phyloP scores from a whole-genome alignment of 2,888 invertebrate genomes.

The Ormyrus labotus region DNA sequence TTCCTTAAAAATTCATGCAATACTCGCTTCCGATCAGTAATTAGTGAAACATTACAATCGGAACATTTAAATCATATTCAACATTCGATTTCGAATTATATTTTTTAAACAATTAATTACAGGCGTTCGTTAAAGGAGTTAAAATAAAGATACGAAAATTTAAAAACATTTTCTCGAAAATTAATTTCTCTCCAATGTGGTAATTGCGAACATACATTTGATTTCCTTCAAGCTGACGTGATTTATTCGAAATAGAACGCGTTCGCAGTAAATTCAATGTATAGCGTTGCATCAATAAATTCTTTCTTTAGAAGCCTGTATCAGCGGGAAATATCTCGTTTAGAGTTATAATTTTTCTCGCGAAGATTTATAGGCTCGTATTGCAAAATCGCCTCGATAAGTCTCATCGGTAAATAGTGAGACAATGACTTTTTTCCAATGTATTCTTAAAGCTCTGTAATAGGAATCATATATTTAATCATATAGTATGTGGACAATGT shows the following conservation, averaged over 20 bases:
- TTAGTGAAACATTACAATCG: no score
- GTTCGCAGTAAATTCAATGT: conserved; percentile 29
- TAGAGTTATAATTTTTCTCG: conserved; percentile 15
- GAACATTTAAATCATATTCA: no score
- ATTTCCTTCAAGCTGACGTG: conserved; percentile 9
- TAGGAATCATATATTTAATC: no score
- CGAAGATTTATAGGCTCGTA: conserved; percentile 1
- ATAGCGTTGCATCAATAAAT: conserved; percentile 17
- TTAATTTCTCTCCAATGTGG: conserved; percentile 21
- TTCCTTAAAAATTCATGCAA: no score
- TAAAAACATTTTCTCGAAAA: conserved; percentile 8
- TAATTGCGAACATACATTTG: conserved; percentile 16
- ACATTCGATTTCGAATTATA: no score
- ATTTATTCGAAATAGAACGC: conserved; percentile 21
- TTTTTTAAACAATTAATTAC: no score
- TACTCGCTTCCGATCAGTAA: no score
- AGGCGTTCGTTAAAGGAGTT: no score
- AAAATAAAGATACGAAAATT: neutral
- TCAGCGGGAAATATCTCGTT: conserved; percentile 19
- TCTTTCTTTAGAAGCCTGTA: conserved; percentile 9
- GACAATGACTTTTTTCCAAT: no score
- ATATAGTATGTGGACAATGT: no score
- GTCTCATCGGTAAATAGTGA: no score
- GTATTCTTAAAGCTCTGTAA: no score
- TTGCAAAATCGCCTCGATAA: neutral